These are phyloP conservation scores for Halichoeres trimaculatus DNA, from an alignment of 2,113 vertebrate genomes.

Conservation along the genomic window DNA sequence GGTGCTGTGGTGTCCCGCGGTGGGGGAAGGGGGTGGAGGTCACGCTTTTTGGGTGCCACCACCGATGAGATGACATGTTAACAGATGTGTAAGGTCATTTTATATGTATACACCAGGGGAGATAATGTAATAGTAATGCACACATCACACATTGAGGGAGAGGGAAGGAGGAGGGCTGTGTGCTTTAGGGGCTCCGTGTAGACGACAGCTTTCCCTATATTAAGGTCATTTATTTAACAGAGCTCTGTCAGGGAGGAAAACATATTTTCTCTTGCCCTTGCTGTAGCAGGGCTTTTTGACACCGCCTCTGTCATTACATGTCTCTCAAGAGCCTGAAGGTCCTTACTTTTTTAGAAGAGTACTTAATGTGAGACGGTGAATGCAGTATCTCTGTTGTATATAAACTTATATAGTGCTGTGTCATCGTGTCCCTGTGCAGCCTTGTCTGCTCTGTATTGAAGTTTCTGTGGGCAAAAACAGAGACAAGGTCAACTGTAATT, in stretches of 20 bases:
- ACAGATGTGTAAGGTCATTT: slow-evolving; percentile 81
- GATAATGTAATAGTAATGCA: slow-evolving; percentile 79
- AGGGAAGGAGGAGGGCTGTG: slow-evolving; percentile 37
- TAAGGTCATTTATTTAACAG: slow-evolving; percentile 73
- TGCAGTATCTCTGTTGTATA: slow-evolving; percentile 31
- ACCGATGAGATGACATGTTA: slow-evolving; percentile 78
- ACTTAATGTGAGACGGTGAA: slow-evolving; percentile 40
- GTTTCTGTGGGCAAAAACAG: slow-evolving; percentile 65
- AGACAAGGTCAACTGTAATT: slow-evolving; percentile 72
- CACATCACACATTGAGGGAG: slow-evolving; percentile 57
- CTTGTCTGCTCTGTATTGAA: slow-evolving; percentile 53
- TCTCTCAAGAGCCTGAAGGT: slow-evolving; percentile 57
- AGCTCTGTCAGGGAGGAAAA: slow-evolving; percentile 50
- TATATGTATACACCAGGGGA: slow-evolving; percentile 70
- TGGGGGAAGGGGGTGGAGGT: slow-evolving; percentile 63
- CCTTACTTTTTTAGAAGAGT: slow-evolving; percentile 50
- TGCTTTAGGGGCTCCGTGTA: slow-evolving; percentile 59
- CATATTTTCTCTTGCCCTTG: slow-evolving; percentile 64
- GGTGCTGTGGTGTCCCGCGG: slow-evolving; percentile 59
- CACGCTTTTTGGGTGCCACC: slow-evolving; percentile 74
- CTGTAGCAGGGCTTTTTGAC: slow-evolving; percentile 54
- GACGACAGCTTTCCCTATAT: slow-evolving; percentile 70
- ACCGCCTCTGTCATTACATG: slow-evolving; percentile 51
- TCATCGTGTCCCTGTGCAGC: slow-evolving; percentile 41
- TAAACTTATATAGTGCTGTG: slow-evolving; percentile 45